Base-by-base conservation (phyloP, 2,888 invertebrate genomes). In the Limenitis camilla region DNA sequence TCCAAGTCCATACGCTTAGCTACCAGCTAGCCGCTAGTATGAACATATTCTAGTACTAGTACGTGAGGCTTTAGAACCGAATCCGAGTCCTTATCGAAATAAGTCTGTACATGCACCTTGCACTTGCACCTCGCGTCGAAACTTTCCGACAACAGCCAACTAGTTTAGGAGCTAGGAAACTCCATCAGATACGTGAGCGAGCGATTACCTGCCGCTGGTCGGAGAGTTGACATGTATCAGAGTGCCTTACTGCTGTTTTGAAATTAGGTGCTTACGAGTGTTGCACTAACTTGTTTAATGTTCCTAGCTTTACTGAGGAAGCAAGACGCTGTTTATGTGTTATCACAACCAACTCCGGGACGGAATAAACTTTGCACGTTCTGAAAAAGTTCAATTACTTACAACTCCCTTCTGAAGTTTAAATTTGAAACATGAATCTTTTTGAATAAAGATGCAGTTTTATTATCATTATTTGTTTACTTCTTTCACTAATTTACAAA, bases 101-200 rank as follows among this genome's bases (percentile, higher is more conserved):
- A 74, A 76, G 76, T 77, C 66, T 68, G 74, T 72, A 76, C 77
- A 81, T 83, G 61, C 64, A 64, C 61, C 67, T 81, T 72, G 81
- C 78, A 71, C 67, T 81, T 72, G 81, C 78, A 71, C 71, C 69
- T 71, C 71, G 66, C 69, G 72, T 72, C 69, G 68, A 68, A 85
- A 85, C 74, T 83, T 85, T 78, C 74, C 72, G 71, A 80, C 82
- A 80, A 76, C 76, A 75, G 74, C 74, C 79, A 85, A 84, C 84
- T 84, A 83, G 85, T 85, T 86, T 76, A 74, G 78, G 76, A 85
- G 83, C 80, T 82, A 72, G 71, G 74, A 78, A 86, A 86, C 85
- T 86, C 79, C 68, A 83, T 82, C 84, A 84, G 82, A 80, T 80
- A 83, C 81, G 82, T 83, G 84, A 78, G 78, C 73, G 65, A 72